A percentile compares a stretch with the other conserved stretches of the same genome.
phyloP scores from a whole-genome alignment of 2,888 invertebrate genomes.

The Monopis laevigella region DNA sequence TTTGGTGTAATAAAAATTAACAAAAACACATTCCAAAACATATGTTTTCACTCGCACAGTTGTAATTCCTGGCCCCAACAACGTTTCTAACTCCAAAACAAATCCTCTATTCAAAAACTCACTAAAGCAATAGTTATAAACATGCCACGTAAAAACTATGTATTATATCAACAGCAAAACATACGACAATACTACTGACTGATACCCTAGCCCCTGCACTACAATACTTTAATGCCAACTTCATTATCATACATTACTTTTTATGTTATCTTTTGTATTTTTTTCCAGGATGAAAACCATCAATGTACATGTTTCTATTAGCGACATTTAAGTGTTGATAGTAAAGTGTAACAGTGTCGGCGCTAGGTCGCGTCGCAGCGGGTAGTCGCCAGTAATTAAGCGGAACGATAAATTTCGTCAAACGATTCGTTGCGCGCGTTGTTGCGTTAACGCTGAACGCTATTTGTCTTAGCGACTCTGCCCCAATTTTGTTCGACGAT shows the following conservation, averaged over 20 bases:
- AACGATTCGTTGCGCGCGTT: slow-evolving; percentile 12
- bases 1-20: too few species aligned
- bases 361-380: neutral
- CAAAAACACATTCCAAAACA: too few species aligned
- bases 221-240: too few species aligned
- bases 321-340: too few species aligned
- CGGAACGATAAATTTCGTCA: slow-evolving; percentile 20
- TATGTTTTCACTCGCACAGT: too few species aligned
- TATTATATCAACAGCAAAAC: neutral
- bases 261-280: too few species aligned
- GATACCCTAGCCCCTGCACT: neutral
- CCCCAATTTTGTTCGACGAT: slow-evolving; percentile 5
- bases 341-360: slow-evolving; percentile 1
- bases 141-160: neutral
- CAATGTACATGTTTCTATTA: too few species aligned
- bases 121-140: neutral
- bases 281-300: too few species aligned
- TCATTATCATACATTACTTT: neutral
- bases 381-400: slow-evolving; percentile 20
- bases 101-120: too few species aligned
- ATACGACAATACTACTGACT: neutral
- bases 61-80: too few species aligned
- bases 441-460: slow-evolving; percentile 11
- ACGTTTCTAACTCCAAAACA: too few species aligned
- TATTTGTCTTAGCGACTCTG: slow-evolving; percentile 10